Percentiles rank a stretch among this genome's conserved stretches.
These are phyloP conservation scores for Liopterus haemorrhoidalis DNA, from an alignment of 2,888 invertebrate species.

Conservation along the genomic window DNA sequence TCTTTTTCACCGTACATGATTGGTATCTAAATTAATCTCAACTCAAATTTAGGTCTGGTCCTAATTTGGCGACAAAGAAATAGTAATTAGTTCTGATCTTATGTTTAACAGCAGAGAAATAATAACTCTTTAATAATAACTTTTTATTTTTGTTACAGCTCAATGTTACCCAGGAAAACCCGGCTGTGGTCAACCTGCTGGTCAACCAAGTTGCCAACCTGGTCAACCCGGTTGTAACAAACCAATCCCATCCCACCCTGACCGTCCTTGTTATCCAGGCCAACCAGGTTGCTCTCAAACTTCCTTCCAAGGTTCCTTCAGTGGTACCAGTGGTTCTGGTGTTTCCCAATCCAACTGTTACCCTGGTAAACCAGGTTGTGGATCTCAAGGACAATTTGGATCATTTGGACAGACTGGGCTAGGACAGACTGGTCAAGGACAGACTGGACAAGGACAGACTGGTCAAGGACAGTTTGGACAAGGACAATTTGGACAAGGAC, in stretches of 20 bases:
- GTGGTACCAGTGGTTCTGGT: too few species aligned
- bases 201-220: constrained; percentile 9
- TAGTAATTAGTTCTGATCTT: too few species aligned
- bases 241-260: constrained; percentile 2
- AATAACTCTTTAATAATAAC: too few species aligned
- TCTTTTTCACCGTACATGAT: too few species aligned
- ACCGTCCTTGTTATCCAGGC: constrained; percentile 9
- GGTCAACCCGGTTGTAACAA: too few species aligned
- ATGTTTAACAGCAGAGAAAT: too few species aligned
- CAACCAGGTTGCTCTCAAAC: background rate
- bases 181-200: background rate
- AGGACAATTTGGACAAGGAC: constrained; percentile 5
- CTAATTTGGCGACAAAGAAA: too few species aligned
- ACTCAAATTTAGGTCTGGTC: too few species aligned
- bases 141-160: too few species aligned
- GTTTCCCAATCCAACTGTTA: too few species aligned
- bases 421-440: constrained; percentile 3
- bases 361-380: too few species aligned
- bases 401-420: background rate
- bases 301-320: background rate
- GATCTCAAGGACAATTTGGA: constrained; percentile 4
- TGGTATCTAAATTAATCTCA: too few species aligned
- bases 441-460: constrained; percentile 5
- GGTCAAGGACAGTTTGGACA: constrained; percentile 3
- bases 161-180: constrained; percentile 6